Base-by-base conservation (phyloP, 2,888 invertebrate genomes). In the Phortica okadai region DNA sequence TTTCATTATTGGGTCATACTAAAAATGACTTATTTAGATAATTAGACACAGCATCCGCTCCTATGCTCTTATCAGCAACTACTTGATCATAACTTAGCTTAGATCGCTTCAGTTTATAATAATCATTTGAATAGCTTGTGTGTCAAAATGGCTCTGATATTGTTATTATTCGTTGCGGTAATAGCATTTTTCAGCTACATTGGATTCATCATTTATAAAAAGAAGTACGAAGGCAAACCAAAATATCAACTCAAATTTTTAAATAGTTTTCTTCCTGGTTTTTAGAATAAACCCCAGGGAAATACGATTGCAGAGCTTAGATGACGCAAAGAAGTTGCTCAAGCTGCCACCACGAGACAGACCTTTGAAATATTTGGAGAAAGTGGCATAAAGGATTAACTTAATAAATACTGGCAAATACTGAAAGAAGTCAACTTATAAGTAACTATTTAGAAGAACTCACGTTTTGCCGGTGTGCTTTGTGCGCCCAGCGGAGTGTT, bases 381-480 rank as follows among this genome's bases (percentile, higher is more conserved):
- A 89, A 73, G 79, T 77, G 56, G 87, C 85, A 44, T 89, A 41
- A 78, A 58, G 4, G 14, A 69, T 33, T 50, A 2, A 50, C 2
- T 50, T 50, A 21, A 76, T 78, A 74, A 75, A 62, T 67, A 77
- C 44, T 16, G 10, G 33, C 33, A 16, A 33, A 33, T 33, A 33
- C 33, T 5, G 33, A 33, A 33, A 33, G 3, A 33, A 33, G 2
- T 1, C 33, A 33, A 33, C 33, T 33, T 33, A 33, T 33, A 33
- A 33, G 33, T 33, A 33, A 33, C 2, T 33, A 33, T 62, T 21
- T 25, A 62, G 16, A 11, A 33, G 4, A 41, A 66, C 93, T 92
- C 90, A 94, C 94, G 93, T 92, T 94, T 94, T 25, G 93, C 92
- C 79, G 91, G 91, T 74, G 91, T 91, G 83, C 91, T 91, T 59